Evolutionary conservation across 2,888 invertebrate genomes (phyloP), one percentile per base, ranked within the genome.

Genomic region (Geotrupes spiniger): DNA sequence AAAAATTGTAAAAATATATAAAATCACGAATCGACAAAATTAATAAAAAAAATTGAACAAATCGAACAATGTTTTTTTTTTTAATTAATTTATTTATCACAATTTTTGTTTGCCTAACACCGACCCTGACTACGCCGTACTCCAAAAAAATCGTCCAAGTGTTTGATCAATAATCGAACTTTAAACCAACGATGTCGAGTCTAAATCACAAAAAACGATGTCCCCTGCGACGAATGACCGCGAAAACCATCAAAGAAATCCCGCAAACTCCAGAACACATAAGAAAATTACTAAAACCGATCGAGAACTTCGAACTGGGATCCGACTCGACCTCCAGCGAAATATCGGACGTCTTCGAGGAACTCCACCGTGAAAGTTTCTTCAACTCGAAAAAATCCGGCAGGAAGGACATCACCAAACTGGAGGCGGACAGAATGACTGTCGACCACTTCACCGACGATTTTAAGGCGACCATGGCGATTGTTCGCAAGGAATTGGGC

Each of bases 361-460:
- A 68, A 16, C 51, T 58, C 25, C 63, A 63, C 36, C 56, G 27
- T 43, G 52, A 62, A 6, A 63, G 60, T 37, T 63, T 62, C 28
- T 47, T 42, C 15, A 42, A 40, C 17, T 16, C 28, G 2, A 45
- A 43, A 14, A 44, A 53, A 11, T 40, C 29, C 5, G 31, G 41
- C 4, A 28, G 37, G 16, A 59, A 54, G 40, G 58, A 59, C 31
- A 48, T 65, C 28, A 56, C 58, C 1, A 68, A 68, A 53, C 33
- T 41, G 4, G 65, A 69, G 54, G 64, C 63, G 1, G 64, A 68
- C 48, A 45, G 53, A 44, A 54, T 56, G 45, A 63, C 63, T 0
- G 56, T 63, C 27, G 57, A 60, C 9, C 50, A 53, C 26, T 70
- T 70, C 48, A 66, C 66, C 1, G 57, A 61, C 5, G 60, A 65